phyloP scores from a whole-genome alignment of 92 coral and sea anemone species.

The Meandrina meandrites region DNA sequence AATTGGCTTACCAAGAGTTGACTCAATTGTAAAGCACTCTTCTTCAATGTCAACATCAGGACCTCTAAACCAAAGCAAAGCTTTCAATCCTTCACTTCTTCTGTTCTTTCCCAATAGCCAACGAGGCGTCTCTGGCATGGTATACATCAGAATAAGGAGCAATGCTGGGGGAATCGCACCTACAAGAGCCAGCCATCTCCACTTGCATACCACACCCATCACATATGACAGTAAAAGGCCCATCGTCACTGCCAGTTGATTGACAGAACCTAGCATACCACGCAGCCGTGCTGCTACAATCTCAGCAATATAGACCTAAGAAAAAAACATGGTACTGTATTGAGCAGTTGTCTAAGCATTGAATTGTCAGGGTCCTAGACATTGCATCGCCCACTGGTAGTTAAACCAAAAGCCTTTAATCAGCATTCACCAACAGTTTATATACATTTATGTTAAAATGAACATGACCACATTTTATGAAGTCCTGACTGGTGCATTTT shows the following conservation, averaged over 20 bases:
- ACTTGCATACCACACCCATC: constrained; percentile 58
- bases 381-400: background rate
- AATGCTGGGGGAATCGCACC: constrained; percentile 80
- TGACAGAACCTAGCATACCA: constrained; percentile 84
- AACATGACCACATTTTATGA: too few species aligned
- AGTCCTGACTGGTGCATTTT: too few species aligned
- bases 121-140: constrained; percentile 93
- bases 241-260: constrained; percentile 80
- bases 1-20: constrained; percentile 61
- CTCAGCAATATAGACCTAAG: constrained; percentile 91
- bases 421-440: too few species aligned
- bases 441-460: too few species aligned
- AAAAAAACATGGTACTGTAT: background rate
- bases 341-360: background rate
- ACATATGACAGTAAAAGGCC: constrained; percentile 66
- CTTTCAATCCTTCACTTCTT: constrained; percentile 69
- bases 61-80: constrained; percentile 74
- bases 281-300: constrained; percentile 77
- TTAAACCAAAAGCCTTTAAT: too few species aligned
- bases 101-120: constrained; percentile 79
- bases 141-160: constrained; percentile 65
- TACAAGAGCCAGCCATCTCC: constrained; percentile 88
- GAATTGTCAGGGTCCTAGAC: background rate
- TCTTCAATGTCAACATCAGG: constrained; percentile 69
- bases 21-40: constrained; percentile 75